Base-by-base conservation (phyloP, 2,797 vertebrate species). In the Gymnodraco acuticeps region DNA sequence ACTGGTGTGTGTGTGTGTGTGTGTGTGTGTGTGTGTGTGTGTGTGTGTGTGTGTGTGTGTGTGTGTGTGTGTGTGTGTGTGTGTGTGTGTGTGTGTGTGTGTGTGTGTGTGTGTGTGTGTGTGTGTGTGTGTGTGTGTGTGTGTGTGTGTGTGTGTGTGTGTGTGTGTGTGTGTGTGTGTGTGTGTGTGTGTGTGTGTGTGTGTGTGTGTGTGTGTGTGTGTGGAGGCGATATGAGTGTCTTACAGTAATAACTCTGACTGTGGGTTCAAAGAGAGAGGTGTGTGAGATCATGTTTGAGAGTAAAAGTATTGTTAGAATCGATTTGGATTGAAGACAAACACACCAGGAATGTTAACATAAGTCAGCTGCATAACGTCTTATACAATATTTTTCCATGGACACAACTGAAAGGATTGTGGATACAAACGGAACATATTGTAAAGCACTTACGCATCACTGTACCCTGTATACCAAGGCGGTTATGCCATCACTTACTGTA, bases 41-140 rank as follows among this genome's bases (percentile, higher is more conserved):
- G 58, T 56, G 23, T 23, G 23, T n/a, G 10, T 15, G 1, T 27
- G 3, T 47, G 61, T 31, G 33, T n/a, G 51, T 75, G 58, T 67
- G 15, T 75, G 43, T n/a, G n/a, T n/a, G n/a, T n/a, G n/a, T 27
- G 27, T 27, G 27, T n/a, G 51, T 75, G 58, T 67, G 31, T 60
- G 54, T 64, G 70, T 48, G 14, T 69, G 15, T 75, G 60, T 65
- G 17, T 56, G 27, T 27, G 27, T 51, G 58, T 58, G 58, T 27
- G 27, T 27, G 27, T n/a, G 51, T 75, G 58, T 67, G 31, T 60
- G 54, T 64, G 70, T 48, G 14, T 69, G 15, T 75, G 60, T 65
- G 17, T 56, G 27, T 27, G 27, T 51, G 58, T 58, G 58, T 27
- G 27, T 27, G 27, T n/a, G n/a, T n/a, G n/a, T n/a, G n/a, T n/a